Evolutionary conservation across 2,888 invertebrate species (phyloP), one percentile per base, ranked within the genome.

Genomic region (Alitta virens): DNA sequence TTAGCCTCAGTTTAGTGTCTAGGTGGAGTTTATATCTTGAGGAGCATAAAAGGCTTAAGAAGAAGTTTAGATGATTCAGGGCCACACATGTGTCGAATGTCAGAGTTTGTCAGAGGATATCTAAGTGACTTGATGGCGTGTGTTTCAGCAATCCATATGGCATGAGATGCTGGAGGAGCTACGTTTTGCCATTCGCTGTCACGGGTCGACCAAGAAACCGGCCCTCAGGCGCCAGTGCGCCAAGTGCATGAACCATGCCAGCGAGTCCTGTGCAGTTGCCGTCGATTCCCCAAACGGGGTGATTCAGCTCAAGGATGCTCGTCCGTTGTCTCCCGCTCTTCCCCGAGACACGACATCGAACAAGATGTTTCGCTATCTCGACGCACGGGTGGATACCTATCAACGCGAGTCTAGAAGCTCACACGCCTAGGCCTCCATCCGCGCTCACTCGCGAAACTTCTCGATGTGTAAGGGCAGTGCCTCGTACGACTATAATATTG

Each of bases 101-200:
- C 33, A 33, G 33, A 33, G 33, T 5, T 7, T 33, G 12, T 12
- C 33, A 33, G 33, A 33, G 33, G 33, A 33, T 33, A 33, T 12
- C 33, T 33, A 7, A 33, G 33, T 33, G 33, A 33, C 33, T 33
- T 33, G 33, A 33, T 33, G 33, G 33, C 33, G 46, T 21, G n/a
- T 46, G 52, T 72, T 76, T 40, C 81, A 88, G 80, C 92, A 94
- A 85, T 92, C 94, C 1, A 83, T 96, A 56, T 96, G 95, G 83
- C 90, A 93, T 43, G 96, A 97, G 84, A 94, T 96, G 92, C 91
- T 88, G 1, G 90, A 94, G 84, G 96, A 96, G 83, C 83, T 96
- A 63, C 86, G 93, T 33, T 94, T 94, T 78, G 95, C 96, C 0
- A 88, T 96, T 80, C 87, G 91, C 56, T 95, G 95, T 80, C 87